A percentile compares a stretch with the other conserved stretches of the same genome.
These are phyloP conservation scores for Arothron firmamentum DNA, from an alignment of 2,113 vertebrate species.

Conservation along the genomic window DNA sequence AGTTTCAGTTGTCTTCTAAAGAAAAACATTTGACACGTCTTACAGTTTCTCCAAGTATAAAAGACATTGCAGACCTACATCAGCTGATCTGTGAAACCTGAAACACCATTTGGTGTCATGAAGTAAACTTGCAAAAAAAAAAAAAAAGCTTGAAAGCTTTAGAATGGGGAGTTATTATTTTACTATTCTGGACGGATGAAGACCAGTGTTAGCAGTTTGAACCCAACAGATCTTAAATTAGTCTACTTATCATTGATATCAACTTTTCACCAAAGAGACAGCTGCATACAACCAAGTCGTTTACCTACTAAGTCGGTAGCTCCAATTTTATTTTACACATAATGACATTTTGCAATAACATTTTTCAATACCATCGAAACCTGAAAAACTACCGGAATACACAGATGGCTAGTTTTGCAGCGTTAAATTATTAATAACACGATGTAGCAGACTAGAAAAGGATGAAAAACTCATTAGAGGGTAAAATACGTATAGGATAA, in stretches of 20 bases:
- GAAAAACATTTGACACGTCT: neutral
- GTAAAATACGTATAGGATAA: too few species aligned
- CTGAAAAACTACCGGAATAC: too few species aligned
- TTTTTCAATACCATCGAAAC: too few species aligned
- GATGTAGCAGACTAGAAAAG: neutral
- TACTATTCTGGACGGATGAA: too few species aligned
- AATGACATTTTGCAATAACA: too few species aligned
- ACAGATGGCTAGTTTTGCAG: neutral
- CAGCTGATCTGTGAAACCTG: neutral
- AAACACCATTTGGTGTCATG: neutral
- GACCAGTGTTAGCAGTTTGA: too few species aligned
- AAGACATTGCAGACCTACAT: neutral
- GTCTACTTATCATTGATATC: neutral
- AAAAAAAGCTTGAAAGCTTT: neutral
- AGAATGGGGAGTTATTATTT: neutral
- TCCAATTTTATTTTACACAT: too few species aligned
- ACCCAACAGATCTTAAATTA: neutral
- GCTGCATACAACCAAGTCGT: neutral
- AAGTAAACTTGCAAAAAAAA: neutral
- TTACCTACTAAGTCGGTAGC: too few species aligned
- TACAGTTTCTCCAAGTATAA: neutral
- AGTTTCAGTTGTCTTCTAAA: slow-evolving; percentile 73
- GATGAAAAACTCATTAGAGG: neutral
- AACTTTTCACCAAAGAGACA: neutral
- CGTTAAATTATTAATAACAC: neutral